These are phyloP conservation scores for Eunapius fragilis DNA, from an alignment of 37 sponge, comb jelly and placozoan genomes.

Conservation along the genomic window DNA sequence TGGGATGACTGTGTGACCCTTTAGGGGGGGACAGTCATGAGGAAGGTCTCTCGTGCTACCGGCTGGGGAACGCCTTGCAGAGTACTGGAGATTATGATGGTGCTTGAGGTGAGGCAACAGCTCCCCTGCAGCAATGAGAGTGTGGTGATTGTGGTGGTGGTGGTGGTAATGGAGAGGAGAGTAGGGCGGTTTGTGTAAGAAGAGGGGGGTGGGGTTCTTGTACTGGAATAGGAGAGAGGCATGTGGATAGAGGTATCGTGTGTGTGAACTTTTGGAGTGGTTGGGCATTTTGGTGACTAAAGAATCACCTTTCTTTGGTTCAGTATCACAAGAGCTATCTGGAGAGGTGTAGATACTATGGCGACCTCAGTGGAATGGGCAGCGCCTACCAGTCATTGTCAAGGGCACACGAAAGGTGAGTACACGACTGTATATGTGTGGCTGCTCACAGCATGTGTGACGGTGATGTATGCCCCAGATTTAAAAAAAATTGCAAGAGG, in stretches of 20 bases:
- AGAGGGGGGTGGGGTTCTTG: too few species aligned
- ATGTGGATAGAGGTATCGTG: background rate
- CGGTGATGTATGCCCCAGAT: too few species aligned
- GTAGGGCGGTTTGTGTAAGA: too few species aligned
- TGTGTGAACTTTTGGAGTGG: background rate
- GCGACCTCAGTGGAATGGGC: conserved; percentile 67
- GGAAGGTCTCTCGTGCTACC: conserved; percentile 81
- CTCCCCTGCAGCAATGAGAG: too few species aligned
- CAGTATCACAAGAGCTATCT: conserved; percentile 77
- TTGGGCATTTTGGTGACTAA: background rate
- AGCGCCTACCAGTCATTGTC: conserved; percentile 81
- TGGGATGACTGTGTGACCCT: background rate
- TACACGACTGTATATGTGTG: too few species aligned
- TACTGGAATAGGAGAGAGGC: too few species aligned
- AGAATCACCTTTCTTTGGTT: background rate
- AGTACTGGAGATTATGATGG: conserved; percentile 44
- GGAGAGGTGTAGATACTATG: conserved; percentile 74
- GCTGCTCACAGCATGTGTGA: background rate
- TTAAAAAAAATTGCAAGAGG: too few species aligned
- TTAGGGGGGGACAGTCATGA: conserved; percentile 64
- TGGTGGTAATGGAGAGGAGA: background rate
- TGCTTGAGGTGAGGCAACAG: conserved; percentile 52
- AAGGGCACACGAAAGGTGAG: conserved; percentile 75
- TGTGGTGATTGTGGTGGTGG: too few species aligned
- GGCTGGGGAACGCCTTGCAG: conserved; percentile 74